These are phyloP conservation scores for Sorex maritimensis DNA, from an alignment of 2,797 vertebrate species.

Conservation along the genomic window DNA sequence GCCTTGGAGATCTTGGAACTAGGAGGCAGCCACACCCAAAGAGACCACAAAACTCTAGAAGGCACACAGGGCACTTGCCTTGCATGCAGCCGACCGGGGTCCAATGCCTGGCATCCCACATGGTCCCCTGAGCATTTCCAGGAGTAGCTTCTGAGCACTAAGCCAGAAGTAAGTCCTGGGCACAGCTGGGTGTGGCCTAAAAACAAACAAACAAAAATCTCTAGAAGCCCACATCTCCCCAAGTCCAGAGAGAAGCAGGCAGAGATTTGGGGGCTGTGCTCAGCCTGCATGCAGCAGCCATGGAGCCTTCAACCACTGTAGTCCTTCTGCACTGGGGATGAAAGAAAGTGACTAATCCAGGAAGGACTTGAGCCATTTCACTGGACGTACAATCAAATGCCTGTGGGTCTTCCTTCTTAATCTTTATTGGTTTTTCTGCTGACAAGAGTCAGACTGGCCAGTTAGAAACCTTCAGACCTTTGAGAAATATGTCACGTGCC, in stretches of 20 bases:
- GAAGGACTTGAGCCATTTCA: slow-evolving; percentile 82
- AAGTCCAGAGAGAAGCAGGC: neutral
- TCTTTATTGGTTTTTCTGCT: slow-evolving; percentile 87
- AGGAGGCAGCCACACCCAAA: neutral
- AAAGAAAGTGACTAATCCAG: slow-evolving; percentile 85
- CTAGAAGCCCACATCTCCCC: neutral
- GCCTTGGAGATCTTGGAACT: neutral
- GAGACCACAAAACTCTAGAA: neutral
- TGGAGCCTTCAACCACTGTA: slow-evolving; percentile 76
- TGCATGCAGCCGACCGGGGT: too few species aligned
- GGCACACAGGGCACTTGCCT: neutral
- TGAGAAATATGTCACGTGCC: slow-evolving; percentile 60
- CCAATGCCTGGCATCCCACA: too few species aligned
- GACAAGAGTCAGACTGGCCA: slow-evolving; percentile 78
- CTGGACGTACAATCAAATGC: slow-evolving; percentile 83
- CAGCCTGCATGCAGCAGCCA: neutral
- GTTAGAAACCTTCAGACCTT: slow-evolving; percentile 75
- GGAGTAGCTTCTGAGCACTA: too few species aligned
- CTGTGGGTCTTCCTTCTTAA: slow-evolving; percentile 86
- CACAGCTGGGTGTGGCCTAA: too few species aligned
- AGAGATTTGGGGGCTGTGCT: too few species aligned
- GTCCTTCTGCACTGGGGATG: slow-evolving; percentile 81
- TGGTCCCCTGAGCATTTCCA: too few species aligned
- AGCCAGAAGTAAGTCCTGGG: too few species aligned
- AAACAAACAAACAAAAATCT: neutral